These are phyloP conservation scores for Phlogophora meticulosa DNA, from an alignment of 2,888 invertebrate genomes.

Conservation along the genomic window DNA sequence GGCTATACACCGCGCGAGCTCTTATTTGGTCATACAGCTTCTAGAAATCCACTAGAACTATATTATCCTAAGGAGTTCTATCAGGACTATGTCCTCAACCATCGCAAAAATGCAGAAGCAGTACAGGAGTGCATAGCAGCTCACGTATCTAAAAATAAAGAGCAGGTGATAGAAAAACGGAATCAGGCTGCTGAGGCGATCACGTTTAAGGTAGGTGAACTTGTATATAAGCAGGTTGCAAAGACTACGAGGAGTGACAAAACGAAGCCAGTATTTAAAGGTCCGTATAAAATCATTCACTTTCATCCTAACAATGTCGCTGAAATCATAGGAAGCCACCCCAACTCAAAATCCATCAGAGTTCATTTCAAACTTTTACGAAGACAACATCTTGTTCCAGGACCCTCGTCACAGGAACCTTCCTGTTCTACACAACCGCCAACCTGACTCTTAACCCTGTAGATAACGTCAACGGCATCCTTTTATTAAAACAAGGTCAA, in stretches of 20 bases:
- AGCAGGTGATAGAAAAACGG: conserved; percentile 3
- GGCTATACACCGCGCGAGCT: conserved; percentile 17
- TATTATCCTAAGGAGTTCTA: too few relatives aligned
- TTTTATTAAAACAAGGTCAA: conserved; percentile 12
- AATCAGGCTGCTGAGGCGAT: conserved; percentile 5
- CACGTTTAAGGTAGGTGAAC: conserved; percentile 10
- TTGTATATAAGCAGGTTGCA: conserved; percentile 1
- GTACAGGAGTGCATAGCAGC: not conserved
- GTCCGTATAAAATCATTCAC: conserved; percentile 6
- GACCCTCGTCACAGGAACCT: conserved; percentile 3
- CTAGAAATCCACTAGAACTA: conserved; percentile 17
- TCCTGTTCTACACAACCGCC: conserved; percentile 5
- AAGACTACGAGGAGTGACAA: not conserved
- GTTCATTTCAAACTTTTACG: conserved; percentile 7
- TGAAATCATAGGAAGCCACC: not conserved
- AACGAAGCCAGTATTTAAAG: conserved; percentile 8
- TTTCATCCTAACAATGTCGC: too few relatives aligned
- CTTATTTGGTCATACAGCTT: conserved; percentile 18
- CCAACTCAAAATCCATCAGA: conserved; percentile 1
- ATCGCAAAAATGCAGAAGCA: too few relatives aligned
- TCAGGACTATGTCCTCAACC: too few relatives aligned
- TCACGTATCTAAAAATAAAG: not conserved
- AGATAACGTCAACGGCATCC: too few relatives aligned
- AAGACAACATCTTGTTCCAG: conserved; percentile 9
- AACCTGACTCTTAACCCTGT: too few relatives aligned